Evolutionary conservation across 2,113 vertebrate genomes (phyloP).

Genomic region (Fulica atra): DNA sequence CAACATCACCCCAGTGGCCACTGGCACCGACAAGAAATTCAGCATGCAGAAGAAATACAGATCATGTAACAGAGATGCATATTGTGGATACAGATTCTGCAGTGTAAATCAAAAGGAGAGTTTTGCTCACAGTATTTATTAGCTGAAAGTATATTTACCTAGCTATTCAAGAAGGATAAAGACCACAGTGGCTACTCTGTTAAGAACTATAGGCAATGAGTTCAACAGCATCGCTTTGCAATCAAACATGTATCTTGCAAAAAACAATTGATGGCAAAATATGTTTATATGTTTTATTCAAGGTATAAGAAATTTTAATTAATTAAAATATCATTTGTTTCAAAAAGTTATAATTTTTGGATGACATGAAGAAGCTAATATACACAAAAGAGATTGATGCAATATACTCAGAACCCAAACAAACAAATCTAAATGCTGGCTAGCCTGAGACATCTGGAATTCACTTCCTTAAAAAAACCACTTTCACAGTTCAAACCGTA

Average conservation of each 20-base stretch:
- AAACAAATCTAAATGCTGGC: slow-evolving; percentile 39
- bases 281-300: neutral
- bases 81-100: neutral
- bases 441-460: slow-evolving; percentile 40
- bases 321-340: neutral
- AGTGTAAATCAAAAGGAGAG: neutral
- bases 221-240: neutral
- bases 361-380: neutral
- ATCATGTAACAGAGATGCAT: neutral
- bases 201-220: neutral
- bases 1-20: neutral
- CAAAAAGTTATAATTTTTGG: neutral
- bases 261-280: neutral
- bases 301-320: neutral
- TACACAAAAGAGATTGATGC: neutral
- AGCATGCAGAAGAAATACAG: neutral
- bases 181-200: neutral
- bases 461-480: neutral
- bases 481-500: slow-evolving; percentile 32
- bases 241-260: neutral
- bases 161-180: neutral
- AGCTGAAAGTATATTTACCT: neutral
- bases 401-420: slow-evolving; percentile 29
- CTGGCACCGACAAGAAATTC: neutral
- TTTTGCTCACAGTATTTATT: neutral